Base-by-base conservation (phyloP, 2,888 invertebrate genomes). In the Trimorus sp. region DNA sequence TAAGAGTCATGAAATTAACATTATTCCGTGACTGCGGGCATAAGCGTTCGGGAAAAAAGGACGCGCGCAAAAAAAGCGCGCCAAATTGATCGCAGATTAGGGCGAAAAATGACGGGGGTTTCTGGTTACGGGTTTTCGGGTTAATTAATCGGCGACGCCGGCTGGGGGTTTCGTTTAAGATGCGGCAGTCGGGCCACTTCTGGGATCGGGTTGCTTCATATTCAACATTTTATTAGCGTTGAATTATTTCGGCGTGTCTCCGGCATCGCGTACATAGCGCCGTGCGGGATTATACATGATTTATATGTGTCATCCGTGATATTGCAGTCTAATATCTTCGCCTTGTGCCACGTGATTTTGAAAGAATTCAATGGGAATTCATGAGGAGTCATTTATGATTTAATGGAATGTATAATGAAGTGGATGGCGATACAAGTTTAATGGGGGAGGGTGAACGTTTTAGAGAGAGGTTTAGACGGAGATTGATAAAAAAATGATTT, bases 1-100 rank as follows among this genome's bases (percentile, higher is more conserved):
- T 83, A 83, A 83, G 83, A 81, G 81, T 83, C 83, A 76, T 83
- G 83, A 81, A 81, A 81, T 83, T 71, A 83, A 75, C 83, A 59
- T 79, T 80, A 77, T 77, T 70, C 66, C 58, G 65, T 40, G 70
- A 70, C 73, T 82, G 11, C 70, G 54, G 36, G 38, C 65, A 26
- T 51, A 26, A 26, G 26, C 26, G 42, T 62, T 69, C 54, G 40
- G 48, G 14, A 66, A 81, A 73, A 77, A 74, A 74, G 38, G 16
- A 65, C 36, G 0, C 11, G 49, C 7, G 53, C 51, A 70, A 51
- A 26, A 51, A 37, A 45, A 45, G 1, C 2, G 45, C 12, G 9
- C 4, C 9, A 45, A 45, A 45, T 45, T 45, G 45, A 12, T 12
- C 45, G 45, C 11, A 45, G 12, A 45, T 45, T 45, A 45, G 26